Percentiles rank a stretch among this genome's conserved stretches.
phyloP scores from a whole-genome alignment of 1,140 invertebrate species.

The Thaumetopoea pityocampa region DNA sequence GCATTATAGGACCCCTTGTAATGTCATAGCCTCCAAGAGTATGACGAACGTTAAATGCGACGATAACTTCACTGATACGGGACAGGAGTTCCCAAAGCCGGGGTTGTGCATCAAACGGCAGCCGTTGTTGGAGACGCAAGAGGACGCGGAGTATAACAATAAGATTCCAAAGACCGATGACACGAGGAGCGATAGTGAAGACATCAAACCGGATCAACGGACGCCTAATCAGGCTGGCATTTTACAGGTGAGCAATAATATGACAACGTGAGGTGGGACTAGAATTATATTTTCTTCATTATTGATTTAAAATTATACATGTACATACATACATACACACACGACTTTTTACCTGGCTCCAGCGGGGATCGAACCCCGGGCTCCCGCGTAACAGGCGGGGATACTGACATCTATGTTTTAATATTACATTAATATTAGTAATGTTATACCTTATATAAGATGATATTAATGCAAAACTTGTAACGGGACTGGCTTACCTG shows the following conservation, averaged over 20 bases:
- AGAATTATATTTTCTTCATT: background rate
- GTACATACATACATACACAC: too few relatives aligned
- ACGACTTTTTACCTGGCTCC: too few relatives aligned
- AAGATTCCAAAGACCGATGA: conserved; percentile 70
- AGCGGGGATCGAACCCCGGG: too few relatives aligned
- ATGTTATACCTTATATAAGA: too few relatives aligned
- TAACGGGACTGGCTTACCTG: too few relatives aligned
- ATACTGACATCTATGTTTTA: too few relatives aligned
- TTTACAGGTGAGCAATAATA: conserved; percentile 44
- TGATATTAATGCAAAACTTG: too few relatives aligned
- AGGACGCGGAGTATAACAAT: conserved; percentile 56
- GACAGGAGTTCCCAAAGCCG: conserved; percentile 56
- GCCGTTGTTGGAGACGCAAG: conserved; percentile 53
- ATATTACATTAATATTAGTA: too few relatives aligned
- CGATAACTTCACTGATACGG: conserved; percentile 61
- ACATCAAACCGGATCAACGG: conserved; percentile 34
- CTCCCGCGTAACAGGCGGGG: too few relatives aligned
- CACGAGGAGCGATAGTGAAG: conserved; percentile 33
- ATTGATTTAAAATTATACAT: background rate
- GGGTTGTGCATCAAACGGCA: conserved; percentile 45
- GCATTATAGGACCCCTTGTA: conserved; percentile 45
- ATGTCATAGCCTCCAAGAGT: conserved; percentile 74
- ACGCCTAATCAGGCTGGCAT: conserved; percentile 54
- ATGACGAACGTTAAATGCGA: conserved; percentile 76
- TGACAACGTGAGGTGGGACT: background rate